phyloP scores from a whole-genome alignment of 2,888 invertebrate genomes.

The Parasteatoda lunata region DNA sequence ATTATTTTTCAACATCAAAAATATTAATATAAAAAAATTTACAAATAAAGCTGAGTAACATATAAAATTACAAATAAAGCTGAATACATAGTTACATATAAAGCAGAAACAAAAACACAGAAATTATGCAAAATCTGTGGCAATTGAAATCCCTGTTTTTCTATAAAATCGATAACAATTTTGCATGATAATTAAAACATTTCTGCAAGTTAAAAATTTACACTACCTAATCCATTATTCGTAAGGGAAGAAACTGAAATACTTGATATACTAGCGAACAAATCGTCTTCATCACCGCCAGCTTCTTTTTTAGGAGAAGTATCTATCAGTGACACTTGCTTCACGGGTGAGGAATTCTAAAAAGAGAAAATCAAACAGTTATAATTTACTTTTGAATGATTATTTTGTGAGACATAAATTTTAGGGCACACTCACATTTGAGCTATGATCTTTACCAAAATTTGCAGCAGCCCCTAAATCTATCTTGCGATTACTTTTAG shows the following conservation, averaged over 20 bases:
- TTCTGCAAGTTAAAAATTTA: neutral
- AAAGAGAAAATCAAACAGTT: conserved; percentile 11
- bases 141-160: too few relatives aligned
- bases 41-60: too few relatives aligned
- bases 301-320: conserved; percentile 52
- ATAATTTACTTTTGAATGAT: neutral
- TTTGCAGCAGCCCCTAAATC: conserved; percentile 82
- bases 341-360: conserved; percentile 59
- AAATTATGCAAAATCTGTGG: too few relatives aligned
- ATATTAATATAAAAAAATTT: too few relatives aligned
- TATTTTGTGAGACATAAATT: neutral
- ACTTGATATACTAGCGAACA: conserved; percentile 47
- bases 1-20: too few relatives aligned
- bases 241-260: conserved; percentile 49
- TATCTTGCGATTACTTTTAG: conserved; percentile 72
- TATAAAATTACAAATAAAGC: too few relatives aligned
- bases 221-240: conserved; percentile 41
- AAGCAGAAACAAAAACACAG: too few relatives aligned
- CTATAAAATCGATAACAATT: too few relatives aligned
- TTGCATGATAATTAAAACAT: too few relatives aligned
- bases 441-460: conserved; percentile 75
- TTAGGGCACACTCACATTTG: conserved; percentile 29
- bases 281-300: conserved; percentile 37
- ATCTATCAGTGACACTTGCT: conserved; percentile 49
- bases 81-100: too few relatives aligned